Percentiles rank a stretch among this genome's conserved stretches.
These are phyloP conservation scores for Piliocolobus tephrosceles DNA, from an alignment of 2,113 vertebrate genomes.

Conservation along the genomic window DNA sequence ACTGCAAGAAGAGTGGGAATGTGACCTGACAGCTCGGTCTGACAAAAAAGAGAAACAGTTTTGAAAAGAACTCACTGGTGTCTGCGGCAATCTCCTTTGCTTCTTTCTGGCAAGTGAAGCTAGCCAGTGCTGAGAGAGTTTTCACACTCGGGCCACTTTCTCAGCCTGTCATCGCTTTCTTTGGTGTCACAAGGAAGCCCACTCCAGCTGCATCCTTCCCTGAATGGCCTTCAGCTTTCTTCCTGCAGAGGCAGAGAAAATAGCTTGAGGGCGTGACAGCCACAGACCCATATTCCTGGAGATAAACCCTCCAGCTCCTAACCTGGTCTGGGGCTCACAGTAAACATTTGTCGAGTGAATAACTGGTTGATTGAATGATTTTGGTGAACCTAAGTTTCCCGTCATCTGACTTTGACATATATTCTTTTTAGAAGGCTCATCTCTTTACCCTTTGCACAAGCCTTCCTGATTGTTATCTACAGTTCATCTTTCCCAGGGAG, in stretches of 20 bases:
- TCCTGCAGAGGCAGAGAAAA: not conserved
- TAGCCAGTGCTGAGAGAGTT: not conserved
- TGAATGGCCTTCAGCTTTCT: not conserved
- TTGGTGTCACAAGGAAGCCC: not conserved
- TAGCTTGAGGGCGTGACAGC: not conserved
- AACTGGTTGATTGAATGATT: conserved; percentile 26
- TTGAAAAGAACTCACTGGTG: not conserved
- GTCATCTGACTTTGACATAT: conserved; percentile 60
- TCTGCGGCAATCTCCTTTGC: not conserved
- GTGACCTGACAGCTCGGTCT: not conserved
- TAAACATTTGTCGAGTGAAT: conserved; percentile 51
- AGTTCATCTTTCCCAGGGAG: conserved; percentile 73
- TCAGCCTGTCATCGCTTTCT: not conserved
- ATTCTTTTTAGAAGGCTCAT: conserved; percentile 57
- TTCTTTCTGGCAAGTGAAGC: not conserved
- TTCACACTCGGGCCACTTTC: not conserved
- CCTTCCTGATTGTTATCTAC: conserved; percentile 67
- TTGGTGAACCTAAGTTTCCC: conserved; percentile 52
- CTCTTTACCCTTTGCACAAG: conserved; percentile 62
- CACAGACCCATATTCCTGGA: not conserved
- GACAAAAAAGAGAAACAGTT: not conserved
- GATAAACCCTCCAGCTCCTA: not conserved
- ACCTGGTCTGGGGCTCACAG: not conserved
- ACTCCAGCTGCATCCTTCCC: not conserved
- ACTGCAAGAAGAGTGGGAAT: not conserved